phyloP scores from a whole-genome alignment of 1,140 invertebrate genomes.

The Macrosteles quadrilineatus region DNA sequence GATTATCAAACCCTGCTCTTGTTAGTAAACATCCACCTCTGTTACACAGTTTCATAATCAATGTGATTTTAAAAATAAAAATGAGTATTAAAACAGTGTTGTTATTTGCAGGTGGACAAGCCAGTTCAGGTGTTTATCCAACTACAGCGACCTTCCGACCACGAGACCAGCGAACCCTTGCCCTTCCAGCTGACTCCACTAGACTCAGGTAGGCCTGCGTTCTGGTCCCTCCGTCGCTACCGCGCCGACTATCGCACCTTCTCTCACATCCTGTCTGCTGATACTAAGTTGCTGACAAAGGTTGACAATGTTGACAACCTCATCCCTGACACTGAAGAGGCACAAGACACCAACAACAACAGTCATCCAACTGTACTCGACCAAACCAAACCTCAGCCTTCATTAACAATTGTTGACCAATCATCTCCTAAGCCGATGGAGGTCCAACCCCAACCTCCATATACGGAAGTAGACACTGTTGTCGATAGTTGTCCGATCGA shows the following conservation, averaged over 20 bases:
- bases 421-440: not conserved
- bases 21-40: too few species aligned
- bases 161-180: slow-evolving; percentile 76
- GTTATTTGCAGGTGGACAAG: slow-evolving; percentile 64
- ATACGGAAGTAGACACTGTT: not conserved
- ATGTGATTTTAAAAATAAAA: too few species aligned
- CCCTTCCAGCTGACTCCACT: slow-evolving; percentile 83
- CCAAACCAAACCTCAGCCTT: too few species aligned
- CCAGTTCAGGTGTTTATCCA: slow-evolving; percentile 82
- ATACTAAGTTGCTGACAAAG: slow-evolving; percentile 51
- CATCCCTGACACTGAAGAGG: not conserved
- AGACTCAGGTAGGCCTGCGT: slow-evolving; percentile 81
- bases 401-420: too few species aligned
- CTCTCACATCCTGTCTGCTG: slow-evolving; percentile 60
- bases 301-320: slow-evolving; percentile 25
- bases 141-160: slow-evolving; percentile 81
- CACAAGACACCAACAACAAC: slow-evolving; percentile 23
- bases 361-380: not conserved
- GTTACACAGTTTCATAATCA: too few species aligned
- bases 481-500: not conserved
- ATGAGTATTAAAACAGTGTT: too few species aligned
- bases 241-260: slow-evolving; percentile 67
- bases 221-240: slow-evolving; percentile 67
- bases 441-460: too few species aligned
- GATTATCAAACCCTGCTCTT: too few species aligned